Conservation (phyloP, 2,113 vertebrate species). For the Eubucco bourcierii region DNA sequence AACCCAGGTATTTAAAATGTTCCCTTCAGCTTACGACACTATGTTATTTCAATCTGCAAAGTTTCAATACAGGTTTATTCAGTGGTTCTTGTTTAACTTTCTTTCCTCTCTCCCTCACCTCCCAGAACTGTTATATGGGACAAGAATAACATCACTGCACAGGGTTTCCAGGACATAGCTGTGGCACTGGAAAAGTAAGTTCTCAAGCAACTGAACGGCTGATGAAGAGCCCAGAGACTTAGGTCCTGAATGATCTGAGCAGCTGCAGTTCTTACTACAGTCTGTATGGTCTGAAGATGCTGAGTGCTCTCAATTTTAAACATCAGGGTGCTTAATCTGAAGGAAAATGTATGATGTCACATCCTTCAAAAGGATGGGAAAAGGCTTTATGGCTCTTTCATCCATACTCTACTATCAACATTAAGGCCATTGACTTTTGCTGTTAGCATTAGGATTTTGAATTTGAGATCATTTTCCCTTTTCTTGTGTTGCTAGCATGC, state of each 20-base stretch:
- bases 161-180: conserved; percentile 96
- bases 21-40: not conserved
- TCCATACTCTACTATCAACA: not conserved
- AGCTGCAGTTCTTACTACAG: not conserved
- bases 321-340: not conserved
- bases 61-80: not conserved
- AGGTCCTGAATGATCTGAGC: not conserved
- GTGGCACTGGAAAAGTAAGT: conserved; percentile 96
- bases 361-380: not conserved
- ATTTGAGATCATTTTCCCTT: not conserved
- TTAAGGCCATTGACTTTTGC: not conserved
- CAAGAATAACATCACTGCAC: conserved; percentile 93
- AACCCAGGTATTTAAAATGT: not conserved
- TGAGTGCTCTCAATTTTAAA: conserved; percentile 15
- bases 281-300: not conserved
- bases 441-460: not conserved
- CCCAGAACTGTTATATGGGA: conserved; percentile 97
- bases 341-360: conserved; percentile 13
- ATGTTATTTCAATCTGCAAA: not conserved
- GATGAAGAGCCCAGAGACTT: not conserved
- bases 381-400: not conserved
- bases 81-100: not conserved
- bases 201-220: not conserved
- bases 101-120: not conserved
- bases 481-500: not conserved